Conservation (phyloP, 2,113 vertebrate species). For the Sardina pilchardus region DNA sequence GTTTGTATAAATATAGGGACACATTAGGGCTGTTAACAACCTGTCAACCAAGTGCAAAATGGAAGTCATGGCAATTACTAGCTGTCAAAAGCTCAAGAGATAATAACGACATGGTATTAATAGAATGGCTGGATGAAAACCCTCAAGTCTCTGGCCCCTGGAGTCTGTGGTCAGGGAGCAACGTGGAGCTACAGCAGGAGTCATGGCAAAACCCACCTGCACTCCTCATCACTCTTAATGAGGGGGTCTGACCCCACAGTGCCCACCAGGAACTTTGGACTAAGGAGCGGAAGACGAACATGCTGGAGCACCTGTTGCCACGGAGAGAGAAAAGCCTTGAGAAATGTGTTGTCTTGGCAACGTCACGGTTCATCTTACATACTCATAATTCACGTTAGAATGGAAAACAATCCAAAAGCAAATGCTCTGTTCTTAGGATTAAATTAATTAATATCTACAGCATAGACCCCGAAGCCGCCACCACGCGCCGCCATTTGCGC, state of each 20-base stretch:
- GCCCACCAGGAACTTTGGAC: slow-evolving; percentile 97
- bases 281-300: slow-evolving; percentile 90
- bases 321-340: neutral
- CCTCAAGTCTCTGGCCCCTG: neutral
- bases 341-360: neutral
- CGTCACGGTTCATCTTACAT: neutral
- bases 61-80: neutral
- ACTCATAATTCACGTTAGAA: neutral
- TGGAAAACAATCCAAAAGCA: neutral
- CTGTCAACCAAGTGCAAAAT: neutral
- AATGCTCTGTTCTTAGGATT: neutral
- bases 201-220: slow-evolving; percentile 75
- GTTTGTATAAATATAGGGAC: no score
- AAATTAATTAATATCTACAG: no score
- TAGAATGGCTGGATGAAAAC: neutral
- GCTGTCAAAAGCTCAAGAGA: neutral
- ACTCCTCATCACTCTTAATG: slow-evolving; percentile 98
- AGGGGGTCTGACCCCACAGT: slow-evolving; percentile 96
- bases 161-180: neutral
- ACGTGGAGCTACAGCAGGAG: neutral
- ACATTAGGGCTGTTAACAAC: no score
- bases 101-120: neutral
- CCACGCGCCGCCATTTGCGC: no score
- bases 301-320: slow-evolving; percentile 88
- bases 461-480: no score